Percentiles rank a stretch among this genome's conserved stretches.
Conservation (phyloP, 2,797 vertebrate genomes). For the Hyperoplus immaculatus region DNA sequence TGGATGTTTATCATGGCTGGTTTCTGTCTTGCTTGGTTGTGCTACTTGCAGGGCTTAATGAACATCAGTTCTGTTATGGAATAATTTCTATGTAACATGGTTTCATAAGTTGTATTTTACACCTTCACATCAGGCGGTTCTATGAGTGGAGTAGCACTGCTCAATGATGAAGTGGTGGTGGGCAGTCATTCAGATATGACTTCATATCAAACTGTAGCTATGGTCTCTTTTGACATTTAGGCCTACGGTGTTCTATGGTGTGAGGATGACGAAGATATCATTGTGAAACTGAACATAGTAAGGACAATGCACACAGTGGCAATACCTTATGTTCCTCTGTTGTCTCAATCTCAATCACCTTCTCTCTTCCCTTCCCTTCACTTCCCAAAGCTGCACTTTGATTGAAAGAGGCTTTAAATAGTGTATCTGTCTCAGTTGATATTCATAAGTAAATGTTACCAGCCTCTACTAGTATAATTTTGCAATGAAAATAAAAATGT, state of each 20-base stretch:
- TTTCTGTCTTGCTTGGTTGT: conserved; percentile 23
- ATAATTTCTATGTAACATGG: conserved; percentile 40
- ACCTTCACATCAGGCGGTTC: conserved; percentile 29
- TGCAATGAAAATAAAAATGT: too few relatives aligned
- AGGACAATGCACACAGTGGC: background rate
- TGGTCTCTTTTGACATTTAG: conserved; percentile 12
- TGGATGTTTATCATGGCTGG: conserved; percentile 6
- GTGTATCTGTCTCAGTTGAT: too few relatives aligned
- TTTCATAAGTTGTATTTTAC: conserved; percentile 40
- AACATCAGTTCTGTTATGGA: conserved; percentile 32
- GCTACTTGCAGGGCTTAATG: conserved; percentile 39
- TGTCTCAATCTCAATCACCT: too few relatives aligned
- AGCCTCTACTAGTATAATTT: too few relatives aligned
- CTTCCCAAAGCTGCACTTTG: too few relatives aligned
- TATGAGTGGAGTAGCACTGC: conserved; percentile 23
- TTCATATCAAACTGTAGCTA: conserved; percentile 31
- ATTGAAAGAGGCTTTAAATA: too few relatives aligned
- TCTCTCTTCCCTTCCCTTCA: too few relatives aligned
- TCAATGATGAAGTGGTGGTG: conserved; percentile 34
- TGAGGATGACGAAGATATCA: background rate
- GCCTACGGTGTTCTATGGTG: background rate
- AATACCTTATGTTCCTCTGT: too few relatives aligned
- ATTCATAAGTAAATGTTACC: too few relatives aligned
- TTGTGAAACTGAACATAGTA: background rate
- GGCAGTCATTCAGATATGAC: conserved; percentile 15